Conservation (phyloP, 2,888 invertebrate species). For the Nipponacmea schrenckii region DNA sequence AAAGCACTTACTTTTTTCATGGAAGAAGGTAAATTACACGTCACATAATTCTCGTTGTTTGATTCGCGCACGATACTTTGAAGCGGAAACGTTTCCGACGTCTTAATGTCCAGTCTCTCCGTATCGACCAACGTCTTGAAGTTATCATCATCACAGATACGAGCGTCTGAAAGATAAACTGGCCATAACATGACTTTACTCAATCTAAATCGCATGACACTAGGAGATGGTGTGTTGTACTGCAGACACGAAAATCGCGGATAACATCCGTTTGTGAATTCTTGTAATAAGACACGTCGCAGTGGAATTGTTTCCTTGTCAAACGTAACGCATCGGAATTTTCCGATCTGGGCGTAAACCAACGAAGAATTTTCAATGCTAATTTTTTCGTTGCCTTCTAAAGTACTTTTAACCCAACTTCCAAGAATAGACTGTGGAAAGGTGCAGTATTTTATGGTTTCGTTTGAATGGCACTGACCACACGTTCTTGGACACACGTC, state of each 20-base stretch:
- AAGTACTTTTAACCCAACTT: conserved; percentile 21
- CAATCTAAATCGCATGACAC: conserved; percentile 34
- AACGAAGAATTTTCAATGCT: conserved; percentile 25
- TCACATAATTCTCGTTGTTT: conserved; percentile 12
- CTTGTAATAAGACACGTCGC: conserved; percentile 29
- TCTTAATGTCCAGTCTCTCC: conserved; percentile 18
- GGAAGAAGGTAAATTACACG: conserved; percentile 22
- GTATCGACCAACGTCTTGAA: conserved; percentile 39
- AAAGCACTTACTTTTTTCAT: conserved; percentile 18
- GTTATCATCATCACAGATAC: conserved; percentile 34
- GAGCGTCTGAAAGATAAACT: conserved; percentile 28
- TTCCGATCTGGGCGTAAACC: conserved; percentile 22
- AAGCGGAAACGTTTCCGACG: conserved; percentile 27
- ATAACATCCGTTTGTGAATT: conserved; percentile 39
- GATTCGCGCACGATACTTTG: conserved; percentile 27
- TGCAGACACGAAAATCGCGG: conserved; percentile 40
- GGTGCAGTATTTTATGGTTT: conserved; percentile 13
- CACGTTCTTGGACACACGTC: conserved; percentile 25
- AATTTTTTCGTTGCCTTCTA: conserved; percentile 13
- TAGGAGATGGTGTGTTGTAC: conserved; percentile 32
- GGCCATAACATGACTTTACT: conserved; percentile 36
- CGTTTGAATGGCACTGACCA: conserved; percentile 19
- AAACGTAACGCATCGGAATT: conserved; percentile 34
- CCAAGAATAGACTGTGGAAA: conserved; percentile 29
- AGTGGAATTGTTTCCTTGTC: conserved; percentile 20